phyloP scores from a whole-genome alignment of 1,140 invertebrate genomes.

The Homalodisca vitripennis region DNA sequence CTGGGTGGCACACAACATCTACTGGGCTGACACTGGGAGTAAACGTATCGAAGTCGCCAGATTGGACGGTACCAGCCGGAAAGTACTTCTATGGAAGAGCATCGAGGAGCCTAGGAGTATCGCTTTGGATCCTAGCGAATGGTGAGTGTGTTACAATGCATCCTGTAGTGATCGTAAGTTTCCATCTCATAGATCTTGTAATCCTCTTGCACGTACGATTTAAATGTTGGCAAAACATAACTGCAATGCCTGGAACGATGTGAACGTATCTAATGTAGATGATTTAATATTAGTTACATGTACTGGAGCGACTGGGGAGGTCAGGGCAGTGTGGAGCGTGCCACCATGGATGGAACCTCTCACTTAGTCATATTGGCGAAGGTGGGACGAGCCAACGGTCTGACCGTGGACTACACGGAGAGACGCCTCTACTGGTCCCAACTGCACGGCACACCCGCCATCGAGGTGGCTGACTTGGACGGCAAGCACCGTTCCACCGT shows the following conservation, averaged over 20 bases:
- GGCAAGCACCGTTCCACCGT: constrained; percentile 56
- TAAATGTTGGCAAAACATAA: no score
- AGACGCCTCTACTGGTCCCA: constrained; percentile 85
- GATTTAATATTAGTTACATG: no score
- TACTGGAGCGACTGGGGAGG: constrained; percentile 86
- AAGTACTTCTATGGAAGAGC: constrained; percentile 81
- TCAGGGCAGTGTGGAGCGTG: constrained; percentile 67
- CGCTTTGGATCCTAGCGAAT: constrained; percentile 79
- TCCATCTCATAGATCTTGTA: no score
- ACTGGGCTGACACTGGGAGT: constrained; percentile 91
- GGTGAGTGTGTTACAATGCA: no score
- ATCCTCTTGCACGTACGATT: no score
- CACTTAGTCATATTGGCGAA: constrained; percentile 64
- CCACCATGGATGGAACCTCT: constrained; percentile 70
- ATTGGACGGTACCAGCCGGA: constrained; percentile 78
- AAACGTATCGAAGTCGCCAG: constrained; percentile 88
- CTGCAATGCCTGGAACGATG: no score
- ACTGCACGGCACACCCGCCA: constrained; percentile 63
- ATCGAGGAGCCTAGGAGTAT: constrained; percentile 84
- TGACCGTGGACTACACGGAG: constrained; percentile 68
- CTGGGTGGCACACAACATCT: constrained; percentile 93
- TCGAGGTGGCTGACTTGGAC: constrained; percentile 76
- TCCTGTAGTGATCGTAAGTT: no score
- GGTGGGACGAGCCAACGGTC: constrained; percentile 70
- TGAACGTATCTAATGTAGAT: no score